Evolutionary conservation across 1,140 invertebrate species (phyloP).

Genomic region (Drosophila ogumai): DNA sequence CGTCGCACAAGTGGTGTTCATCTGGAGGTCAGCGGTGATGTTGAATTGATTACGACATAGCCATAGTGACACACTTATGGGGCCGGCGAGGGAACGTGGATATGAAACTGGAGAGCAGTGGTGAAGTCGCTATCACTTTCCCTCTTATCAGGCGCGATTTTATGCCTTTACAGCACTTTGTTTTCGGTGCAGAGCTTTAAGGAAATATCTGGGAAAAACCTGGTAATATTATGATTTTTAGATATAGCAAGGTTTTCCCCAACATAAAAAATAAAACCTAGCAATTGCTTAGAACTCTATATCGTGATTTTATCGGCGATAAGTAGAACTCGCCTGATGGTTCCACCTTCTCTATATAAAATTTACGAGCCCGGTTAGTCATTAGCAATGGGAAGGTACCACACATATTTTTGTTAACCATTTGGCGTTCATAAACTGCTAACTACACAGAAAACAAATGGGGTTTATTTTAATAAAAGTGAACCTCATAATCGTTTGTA

Average conservation of each 20-base stretch:
- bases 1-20: constrained; percentile 56
- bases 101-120: not conserved
- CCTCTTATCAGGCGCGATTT: constrained; percentile 26
- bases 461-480: not conserved
- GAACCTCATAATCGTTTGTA: not conserved
- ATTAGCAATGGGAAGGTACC: constrained; percentile 16
- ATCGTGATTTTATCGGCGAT: constrained; percentile 18
- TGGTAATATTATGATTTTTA: constrained; percentile 23
- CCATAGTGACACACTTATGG: constrained; percentile 38
- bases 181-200: constrained; percentile 31
- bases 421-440: not conserved
- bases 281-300: constrained; percentile 1
- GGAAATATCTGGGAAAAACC: constrained; percentile 22
- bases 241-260: constrained; percentile 1
- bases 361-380: not conserved
- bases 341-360: constrained; percentile 11
- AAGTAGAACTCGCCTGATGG: constrained; percentile 36
- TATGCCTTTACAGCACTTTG: constrained; percentile 36
- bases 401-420: not conserved
- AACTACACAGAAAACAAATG: constrained; percentile 1
- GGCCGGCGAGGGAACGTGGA: constrained; percentile 13
- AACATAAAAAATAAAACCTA: not conserved
- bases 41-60: constrained; percentile 57
- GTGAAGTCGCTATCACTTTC: constrained; percentile 6
- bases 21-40: constrained; percentile 52